phyloP scores from a whole-genome alignment of 2,797 vertebrate genomes.

The Microhierax caerulescens region DNA sequence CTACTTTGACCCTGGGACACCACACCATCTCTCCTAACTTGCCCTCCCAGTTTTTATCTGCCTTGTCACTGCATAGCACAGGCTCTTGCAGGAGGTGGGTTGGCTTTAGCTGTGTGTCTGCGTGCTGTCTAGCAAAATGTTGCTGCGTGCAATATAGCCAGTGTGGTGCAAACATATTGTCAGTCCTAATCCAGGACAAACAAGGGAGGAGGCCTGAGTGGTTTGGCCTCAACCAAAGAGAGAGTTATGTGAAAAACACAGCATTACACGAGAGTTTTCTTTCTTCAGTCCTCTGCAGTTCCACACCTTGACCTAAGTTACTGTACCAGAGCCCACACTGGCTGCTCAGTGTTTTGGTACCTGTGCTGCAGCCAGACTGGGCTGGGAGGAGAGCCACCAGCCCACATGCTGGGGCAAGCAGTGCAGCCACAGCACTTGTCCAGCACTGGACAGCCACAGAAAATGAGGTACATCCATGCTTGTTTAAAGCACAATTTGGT shows the following conservation, averaged over 20 bases:
- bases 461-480: neutral
- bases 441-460: neutral
- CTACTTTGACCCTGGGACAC: neutral
- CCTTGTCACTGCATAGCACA: neutral
- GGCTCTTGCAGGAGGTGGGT: neutral
- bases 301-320: neutral
- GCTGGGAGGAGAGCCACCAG: neutral
- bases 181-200: neutral
- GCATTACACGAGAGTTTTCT: neutral
- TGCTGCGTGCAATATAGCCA: rapidly evolving
- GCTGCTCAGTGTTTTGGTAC: neutral
- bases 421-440: neutral
- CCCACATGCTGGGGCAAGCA: neutral
- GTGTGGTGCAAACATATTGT: neutral
- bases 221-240: neutral
- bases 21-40: neutral
- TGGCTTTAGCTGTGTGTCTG: neutral
- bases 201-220: neutral
- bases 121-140: neutral
- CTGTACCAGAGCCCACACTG: neutral
- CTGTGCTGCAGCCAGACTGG: neutral
- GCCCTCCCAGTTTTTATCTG: neutral
- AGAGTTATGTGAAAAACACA: neutral
- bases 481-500: neutral
- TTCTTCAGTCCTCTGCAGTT: neutral